Evolutionary conservation across 2,113 vertebrate genomes (phyloP).

Genomic region (Malurus cyaneus): DNA sequence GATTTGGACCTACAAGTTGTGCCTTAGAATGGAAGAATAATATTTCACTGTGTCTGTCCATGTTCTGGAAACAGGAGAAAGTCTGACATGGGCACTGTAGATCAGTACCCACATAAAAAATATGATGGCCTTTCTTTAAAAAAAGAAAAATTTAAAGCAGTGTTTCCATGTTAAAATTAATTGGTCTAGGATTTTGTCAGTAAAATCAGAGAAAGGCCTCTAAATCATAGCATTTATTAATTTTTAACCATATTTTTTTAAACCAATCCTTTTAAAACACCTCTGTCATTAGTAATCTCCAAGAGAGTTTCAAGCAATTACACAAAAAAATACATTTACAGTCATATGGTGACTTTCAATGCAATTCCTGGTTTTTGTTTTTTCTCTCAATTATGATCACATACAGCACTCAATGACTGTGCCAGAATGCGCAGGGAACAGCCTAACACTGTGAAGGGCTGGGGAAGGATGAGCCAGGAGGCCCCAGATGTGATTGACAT

Average conservation of each 20-base stretch:
- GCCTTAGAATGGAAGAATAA: background rate
- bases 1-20: background rate
- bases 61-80: background rate
- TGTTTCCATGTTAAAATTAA: background rate
- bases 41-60: background rate
- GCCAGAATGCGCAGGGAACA: background rate
- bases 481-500: background rate
- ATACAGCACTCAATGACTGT: background rate
- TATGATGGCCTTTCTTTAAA: background rate
- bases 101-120: background rate
- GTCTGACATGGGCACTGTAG: background rate
- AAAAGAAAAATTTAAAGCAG: background rate
- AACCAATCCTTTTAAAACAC: background rate
- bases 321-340: background rate
- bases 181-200: background rate
- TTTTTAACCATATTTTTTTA: background rate
- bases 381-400: background rate
- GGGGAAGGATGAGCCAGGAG: background rate
- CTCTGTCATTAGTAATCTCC: background rate
- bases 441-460: background rate
- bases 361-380: background rate
- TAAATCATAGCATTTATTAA: background rate
- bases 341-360: background rate
- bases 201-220: background rate
- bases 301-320: background rate